Evolutionary conservation across 1,140 invertebrate genomes (phyloP).

Genomic region (Parapsyche elsis): DNA sequence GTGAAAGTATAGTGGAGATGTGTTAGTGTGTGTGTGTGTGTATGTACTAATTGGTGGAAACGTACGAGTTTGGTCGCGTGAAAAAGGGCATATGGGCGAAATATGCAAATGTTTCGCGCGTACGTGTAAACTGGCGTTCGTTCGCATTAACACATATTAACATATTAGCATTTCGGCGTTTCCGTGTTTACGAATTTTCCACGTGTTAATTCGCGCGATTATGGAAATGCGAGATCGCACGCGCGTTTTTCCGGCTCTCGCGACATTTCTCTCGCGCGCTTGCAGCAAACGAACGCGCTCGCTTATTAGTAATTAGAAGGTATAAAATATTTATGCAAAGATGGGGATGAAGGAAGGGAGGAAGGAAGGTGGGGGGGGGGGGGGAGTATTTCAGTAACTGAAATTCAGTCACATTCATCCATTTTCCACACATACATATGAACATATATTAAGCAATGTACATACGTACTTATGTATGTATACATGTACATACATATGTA

Average conservation of each 20-base stretch:
- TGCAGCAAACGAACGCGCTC: too few relatives aligned
- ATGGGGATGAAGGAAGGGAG: too few relatives aligned
- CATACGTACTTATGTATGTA: background rate
- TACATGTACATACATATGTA: background rate
- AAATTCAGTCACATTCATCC: background rate
- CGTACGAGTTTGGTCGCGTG: background rate
- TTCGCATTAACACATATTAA: constrained; percentile 9
- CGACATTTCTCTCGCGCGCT: too few relatives aligned
- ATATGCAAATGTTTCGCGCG: constrained; percentile 28
- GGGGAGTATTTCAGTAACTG: too few relatives aligned
- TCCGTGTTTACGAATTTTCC: constrained; percentile 34
- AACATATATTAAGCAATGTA: background rate
- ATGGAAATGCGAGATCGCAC: constrained; percentile 22
- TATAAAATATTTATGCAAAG: too few relatives aligned
- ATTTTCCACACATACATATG: background rate
- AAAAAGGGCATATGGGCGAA: constrained; percentile 35
- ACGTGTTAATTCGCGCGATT: constrained; percentile 34
- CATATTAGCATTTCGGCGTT: constrained; percentile 31
- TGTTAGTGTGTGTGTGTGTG: too few relatives aligned
- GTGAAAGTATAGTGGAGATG: too few relatives aligned
- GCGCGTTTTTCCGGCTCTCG: background rate
- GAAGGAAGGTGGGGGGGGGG: too few relatives aligned
- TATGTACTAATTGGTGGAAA: too few relatives aligned
- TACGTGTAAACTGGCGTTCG: constrained; percentile 18
- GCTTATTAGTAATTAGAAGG: too few relatives aligned